phyloP scores from a whole-genome alignment of 2,888 invertebrate genomes.

The Achlya flavicornis region DNA sequence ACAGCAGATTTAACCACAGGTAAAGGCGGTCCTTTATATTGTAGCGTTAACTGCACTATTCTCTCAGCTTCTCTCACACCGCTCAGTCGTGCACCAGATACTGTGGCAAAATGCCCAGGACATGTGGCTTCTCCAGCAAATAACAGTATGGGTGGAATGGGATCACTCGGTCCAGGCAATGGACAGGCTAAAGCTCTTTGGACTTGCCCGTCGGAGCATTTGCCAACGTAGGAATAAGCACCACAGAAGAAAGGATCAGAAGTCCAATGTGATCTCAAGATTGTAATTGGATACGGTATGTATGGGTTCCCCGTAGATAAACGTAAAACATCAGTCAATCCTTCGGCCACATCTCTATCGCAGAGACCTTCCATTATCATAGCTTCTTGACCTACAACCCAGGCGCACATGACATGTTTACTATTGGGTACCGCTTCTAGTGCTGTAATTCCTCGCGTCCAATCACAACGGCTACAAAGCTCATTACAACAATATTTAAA shows the following conservation, averaged over 20 bases:
- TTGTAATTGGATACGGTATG: conserved; percentile 87
- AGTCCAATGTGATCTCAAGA: conserved; percentile 89
- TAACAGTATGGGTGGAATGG: conserved; percentile 87
- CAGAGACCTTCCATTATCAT: conserved; percentile 86
- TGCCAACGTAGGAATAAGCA: conserved; percentile 85
- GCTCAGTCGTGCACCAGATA: conserved; percentile 90
- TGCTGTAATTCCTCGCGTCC: conserved; percentile 89
- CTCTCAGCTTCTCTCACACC: conserved; percentile 92
- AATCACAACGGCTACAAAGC: conserved; percentile 81
- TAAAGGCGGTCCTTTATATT: conserved; percentile 74
- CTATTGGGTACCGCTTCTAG: conserved; percentile 88
- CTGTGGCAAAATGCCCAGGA: conserved; percentile 88
- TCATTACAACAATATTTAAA: conserved; percentile 85
- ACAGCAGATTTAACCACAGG: conserved; percentile 30
- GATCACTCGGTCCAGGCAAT: conserved; percentile 84
- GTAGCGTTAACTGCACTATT: conserved; percentile 85
- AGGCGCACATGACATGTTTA: conserved; percentile 88
- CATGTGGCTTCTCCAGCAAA: conserved; percentile 94
- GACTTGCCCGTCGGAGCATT: conserved; percentile 55
- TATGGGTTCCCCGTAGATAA: conserved; percentile 83
- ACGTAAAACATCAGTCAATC: conserved; percentile 85
- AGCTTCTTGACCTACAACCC: conserved; percentile 87
- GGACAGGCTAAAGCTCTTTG: conserved; percentile 85
- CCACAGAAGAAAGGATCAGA: conserved; percentile 89
- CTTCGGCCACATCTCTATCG: conserved; percentile 87